Evolutionary conservation across 1,140 invertebrate species (phyloP), one percentile per base, ranked within the genome.

Genomic region (Gryon sp.): DNA sequence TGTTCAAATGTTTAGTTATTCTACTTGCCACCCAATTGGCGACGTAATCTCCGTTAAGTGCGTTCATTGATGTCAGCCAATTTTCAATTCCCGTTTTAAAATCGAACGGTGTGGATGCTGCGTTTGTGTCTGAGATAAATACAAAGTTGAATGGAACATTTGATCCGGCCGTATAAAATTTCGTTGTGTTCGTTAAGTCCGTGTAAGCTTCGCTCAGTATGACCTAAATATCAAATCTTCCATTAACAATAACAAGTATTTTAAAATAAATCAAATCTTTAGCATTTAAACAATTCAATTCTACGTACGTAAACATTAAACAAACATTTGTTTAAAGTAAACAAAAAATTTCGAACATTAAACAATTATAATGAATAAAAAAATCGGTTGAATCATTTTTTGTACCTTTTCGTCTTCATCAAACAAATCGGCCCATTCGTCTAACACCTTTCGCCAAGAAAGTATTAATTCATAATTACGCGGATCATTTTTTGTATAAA

Each of bases 181-280:
- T 89, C 80, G 93, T 91, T 4, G 90, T 90, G 2, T 91, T 86
- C 7, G 90, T 83, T 11, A 92, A 84, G 65, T 84, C 85, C 1
- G 91, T 90, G 79, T 94, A 94, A 1, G 91, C 92, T 87, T 96
- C 95, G 0, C 92, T 92, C 89, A 96, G 90, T 85, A 96, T 91
- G 2, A 95, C 90, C 86, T 93, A 90, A 60, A 78, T 43, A 34
- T 20, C 2, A 43, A 24, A 36, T n/a, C n/a, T n/a, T n/a, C n/a
- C n/a, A n/a, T n/a, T n/a, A n/a, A n/a, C n/a, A n/a, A n/a, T n/a
- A n/a, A n/a, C n/a, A n/a, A n/a, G n/a, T n/a, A n/a, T n/a, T n/a
- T n/a, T n/a, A n/a, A n/a, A n/a, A n/a, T n/a, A n/a, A n/a, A n/a
- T n/a, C n/a, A n/a, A n/a, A n/a, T n/a, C n/a, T n/a, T n/a, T n/a